Evolutionary conservation across 64 coral and sea anemone genomes (phyloP).

Genomic region (Montipora foliosa): DNA sequence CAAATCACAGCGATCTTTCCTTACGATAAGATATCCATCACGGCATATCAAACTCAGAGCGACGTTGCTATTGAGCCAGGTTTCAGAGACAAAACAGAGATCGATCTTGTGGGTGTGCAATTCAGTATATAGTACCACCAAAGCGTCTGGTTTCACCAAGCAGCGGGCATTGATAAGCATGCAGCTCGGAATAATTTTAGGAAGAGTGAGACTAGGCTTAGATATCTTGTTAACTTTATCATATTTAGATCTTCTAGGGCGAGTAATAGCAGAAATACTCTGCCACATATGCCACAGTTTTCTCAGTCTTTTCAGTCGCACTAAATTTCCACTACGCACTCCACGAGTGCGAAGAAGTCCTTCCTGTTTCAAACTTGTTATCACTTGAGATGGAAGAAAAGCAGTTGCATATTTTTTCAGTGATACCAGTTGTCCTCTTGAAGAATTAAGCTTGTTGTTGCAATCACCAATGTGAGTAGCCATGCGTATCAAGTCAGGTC

Average conservation of each 20-base stretch:
- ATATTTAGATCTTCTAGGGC: too few species aligned
- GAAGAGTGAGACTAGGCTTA: background rate
- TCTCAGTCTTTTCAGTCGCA: background rate
- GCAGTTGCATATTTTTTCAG: background rate
- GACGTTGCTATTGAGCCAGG: conserved; percentile 54
- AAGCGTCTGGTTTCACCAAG: conserved; percentile 46
- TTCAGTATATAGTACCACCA: conserved; percentile 26
- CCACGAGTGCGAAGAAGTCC: background rate
- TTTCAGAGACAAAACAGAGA: conserved; percentile 51
- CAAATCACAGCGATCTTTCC: conserved; percentile 55
- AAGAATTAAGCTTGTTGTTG: background rate
- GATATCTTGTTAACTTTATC: too few species aligned
- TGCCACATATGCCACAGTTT: background rate
- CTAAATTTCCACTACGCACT: background rate
- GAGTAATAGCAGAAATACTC: background rate
- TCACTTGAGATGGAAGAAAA: background rate
- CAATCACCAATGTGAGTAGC: background rate
- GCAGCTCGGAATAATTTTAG: conserved; percentile 33
- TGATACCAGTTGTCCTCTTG: background rate
- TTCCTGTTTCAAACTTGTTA: background rate
- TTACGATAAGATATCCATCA: conserved; percentile 45
- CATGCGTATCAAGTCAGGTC: background rate
- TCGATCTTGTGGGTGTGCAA: conserved; percentile 42
- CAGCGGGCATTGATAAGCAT: conserved; percentile 49
- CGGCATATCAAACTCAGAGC: conserved; percentile 48